Conservation (phyloP, 2,113 vertebrate genomes). For the Vireo altiloquus region DNA sequence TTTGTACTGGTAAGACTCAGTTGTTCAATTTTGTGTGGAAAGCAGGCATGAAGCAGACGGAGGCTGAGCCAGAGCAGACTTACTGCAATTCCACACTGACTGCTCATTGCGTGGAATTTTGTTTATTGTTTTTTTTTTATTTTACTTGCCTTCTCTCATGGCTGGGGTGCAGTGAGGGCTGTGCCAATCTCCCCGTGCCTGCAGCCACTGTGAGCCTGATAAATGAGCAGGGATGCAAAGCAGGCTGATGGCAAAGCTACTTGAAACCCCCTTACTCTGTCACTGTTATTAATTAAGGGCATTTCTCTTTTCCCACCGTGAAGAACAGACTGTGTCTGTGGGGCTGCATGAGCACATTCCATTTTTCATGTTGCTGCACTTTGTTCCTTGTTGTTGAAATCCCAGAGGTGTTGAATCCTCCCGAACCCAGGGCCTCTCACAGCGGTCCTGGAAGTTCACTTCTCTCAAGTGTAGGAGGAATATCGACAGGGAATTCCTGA, state of each 20-base stretch:
- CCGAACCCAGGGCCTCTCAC: fast-evolving
- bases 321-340: not conserved
- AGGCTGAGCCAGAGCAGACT: not conserved
- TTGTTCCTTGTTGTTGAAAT: not conserved
- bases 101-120: not conserved
- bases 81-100: not conserved
- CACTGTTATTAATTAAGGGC: not conserved
- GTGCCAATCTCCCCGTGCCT: not conserved
- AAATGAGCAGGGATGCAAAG: not conserved
- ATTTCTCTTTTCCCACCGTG: not conserved
- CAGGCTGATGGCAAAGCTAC: not conserved
- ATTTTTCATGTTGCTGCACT: not conserved
- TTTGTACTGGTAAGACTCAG: not conserved
- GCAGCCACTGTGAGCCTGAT: not conserved
- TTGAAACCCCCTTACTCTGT: not conserved
- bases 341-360: not conserved
- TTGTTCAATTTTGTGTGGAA: not conserved
- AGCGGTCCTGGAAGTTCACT: fast-evolving
- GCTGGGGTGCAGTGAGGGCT: not conserved
- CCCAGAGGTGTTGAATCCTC: not conserved
- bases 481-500: not conserved
- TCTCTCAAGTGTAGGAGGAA: fast-evolving
- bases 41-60: not conserved
- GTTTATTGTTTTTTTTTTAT: not conserved
- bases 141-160: not conserved